Conservation (phyloP, 2,797 vertebrate species). For the Amblyraja radiata region DNA sequence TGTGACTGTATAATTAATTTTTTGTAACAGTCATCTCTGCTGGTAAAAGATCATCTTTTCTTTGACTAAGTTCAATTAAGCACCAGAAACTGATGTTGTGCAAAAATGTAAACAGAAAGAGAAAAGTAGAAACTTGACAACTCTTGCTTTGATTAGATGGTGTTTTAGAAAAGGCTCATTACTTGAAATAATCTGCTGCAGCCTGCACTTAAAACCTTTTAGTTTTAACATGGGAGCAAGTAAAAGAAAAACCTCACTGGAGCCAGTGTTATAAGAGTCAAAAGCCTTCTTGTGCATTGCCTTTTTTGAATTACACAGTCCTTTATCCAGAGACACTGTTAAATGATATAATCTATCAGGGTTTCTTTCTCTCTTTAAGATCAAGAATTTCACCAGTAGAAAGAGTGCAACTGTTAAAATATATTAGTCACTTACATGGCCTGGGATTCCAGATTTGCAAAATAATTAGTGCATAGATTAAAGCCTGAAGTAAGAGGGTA, state of each 20-base stretch:
- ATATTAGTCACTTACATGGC: not conserved
- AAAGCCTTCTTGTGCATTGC: not conserved
- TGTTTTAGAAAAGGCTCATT: not conserved
- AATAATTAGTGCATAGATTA: not conserved
- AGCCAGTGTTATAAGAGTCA: not conserved
- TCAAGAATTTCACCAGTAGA: not conserved
- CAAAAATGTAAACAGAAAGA: not conserved
- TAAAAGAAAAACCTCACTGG: not conserved
- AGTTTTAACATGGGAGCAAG: not conserved
- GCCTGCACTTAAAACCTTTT: not conserved
- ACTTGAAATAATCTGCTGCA: not conserved
- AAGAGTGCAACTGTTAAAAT: not conserved
- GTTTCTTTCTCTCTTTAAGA: not conserved
- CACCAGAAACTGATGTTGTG: not conserved
- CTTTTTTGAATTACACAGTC: not conserved
- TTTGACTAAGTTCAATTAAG: slow-evolving; percentile 8
- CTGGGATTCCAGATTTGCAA: not conserved
- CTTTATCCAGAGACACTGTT: not conserved
- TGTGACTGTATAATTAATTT: not conserved
- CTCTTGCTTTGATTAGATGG: not conserved
- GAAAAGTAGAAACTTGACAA: not conserved
- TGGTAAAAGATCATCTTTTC: not conserved
- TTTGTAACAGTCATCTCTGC: not conserved
- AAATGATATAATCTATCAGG: not conserved
- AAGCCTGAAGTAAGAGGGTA: too few relatives aligned